Conservation (phyloP, 2,888 invertebrate species). For the Amiota minor region DNA sequence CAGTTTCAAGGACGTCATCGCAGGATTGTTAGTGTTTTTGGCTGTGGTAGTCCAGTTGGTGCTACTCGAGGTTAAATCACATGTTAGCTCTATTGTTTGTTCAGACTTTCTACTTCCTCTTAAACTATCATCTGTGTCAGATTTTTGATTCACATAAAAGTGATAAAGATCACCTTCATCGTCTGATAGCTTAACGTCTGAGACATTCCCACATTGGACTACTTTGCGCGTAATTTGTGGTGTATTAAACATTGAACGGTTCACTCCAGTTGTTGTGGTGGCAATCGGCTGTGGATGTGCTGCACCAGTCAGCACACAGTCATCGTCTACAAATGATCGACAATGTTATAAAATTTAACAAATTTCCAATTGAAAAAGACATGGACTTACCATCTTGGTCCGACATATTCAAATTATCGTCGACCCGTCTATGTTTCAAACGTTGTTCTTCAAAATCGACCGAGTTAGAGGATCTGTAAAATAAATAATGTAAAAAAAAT, state of each 20-base stretch:
- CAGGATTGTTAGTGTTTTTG: background rate
- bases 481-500: too few relatives aligned
- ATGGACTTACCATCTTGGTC: constrained; percentile 37
- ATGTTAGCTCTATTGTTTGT: constrained; percentile 39
- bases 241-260: constrained; percentile 59
- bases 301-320: constrained; percentile 27
- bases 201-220: constrained; percentile 50
- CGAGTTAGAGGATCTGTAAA: too few relatives aligned
- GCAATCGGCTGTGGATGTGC: background rate
- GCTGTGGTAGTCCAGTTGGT: background rate
- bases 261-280: background rate
- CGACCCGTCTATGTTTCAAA: constrained; percentile 57
- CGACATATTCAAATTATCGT: constrained; percentile 54
- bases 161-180: constrained; percentile 58
- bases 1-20: background rate
- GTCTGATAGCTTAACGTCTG: constrained; percentile 68
- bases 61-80: background rate
- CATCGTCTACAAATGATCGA: constrained; percentile 37
- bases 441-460: too few relatives aligned
- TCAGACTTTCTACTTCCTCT: constrained; percentile 36
- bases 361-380: background rate
- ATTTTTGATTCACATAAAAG: background rate
- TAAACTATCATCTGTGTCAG: constrained; percentile 20
- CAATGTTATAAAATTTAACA: background rate
- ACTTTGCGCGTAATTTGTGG: constrained; percentile 54